A percentile compares a stretch with the other conserved stretches of the same genome.
phyloP scores from a whole-genome alignment of 2,797 vertebrate genomes.

The Propithecus deckenii region DNA sequence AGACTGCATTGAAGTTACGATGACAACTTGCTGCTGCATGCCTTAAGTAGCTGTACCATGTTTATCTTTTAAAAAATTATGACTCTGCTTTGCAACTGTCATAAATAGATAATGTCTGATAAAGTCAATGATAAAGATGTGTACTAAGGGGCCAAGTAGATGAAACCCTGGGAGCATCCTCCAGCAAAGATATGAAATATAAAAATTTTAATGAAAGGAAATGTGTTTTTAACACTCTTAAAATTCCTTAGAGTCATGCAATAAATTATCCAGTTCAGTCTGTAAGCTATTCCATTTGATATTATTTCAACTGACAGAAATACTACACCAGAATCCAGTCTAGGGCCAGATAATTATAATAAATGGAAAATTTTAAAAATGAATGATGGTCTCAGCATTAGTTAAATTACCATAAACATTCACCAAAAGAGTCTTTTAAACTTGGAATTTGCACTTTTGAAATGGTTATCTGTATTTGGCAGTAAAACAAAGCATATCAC shows the following conservation, averaged over 20 bases:
- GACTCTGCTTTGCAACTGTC: background rate
- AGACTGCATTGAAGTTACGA: background rate
- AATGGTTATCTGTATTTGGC: background rate
- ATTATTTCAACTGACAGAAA: background rate
- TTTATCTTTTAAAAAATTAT: background rate
- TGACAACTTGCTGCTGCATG: background rate
- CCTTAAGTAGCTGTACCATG: background rate
- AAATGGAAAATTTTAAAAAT: background rate
- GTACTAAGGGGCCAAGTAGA: background rate
- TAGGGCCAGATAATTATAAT: background rate
- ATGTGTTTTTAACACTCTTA: background rate
- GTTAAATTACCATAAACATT: constrained; percentile 28
- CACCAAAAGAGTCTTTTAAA: background rate
- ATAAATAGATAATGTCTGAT: background rate
- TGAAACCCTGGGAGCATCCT: constrained; percentile 3
- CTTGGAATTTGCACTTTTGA: constrained; percentile 36
- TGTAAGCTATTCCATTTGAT: background rate
- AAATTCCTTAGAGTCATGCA: background rate
- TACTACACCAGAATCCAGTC: background rate
- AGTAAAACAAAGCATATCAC: background rate
- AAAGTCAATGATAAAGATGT: background rate
- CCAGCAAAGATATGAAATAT: background rate
- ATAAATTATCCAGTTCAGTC: constrained; percentile 14
- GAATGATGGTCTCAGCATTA: background rate
- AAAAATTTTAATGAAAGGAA: constrained; percentile 4